Evolutionary conservation across 2,888 invertebrate species (phyloP), one percentile per base, ranked within the genome.

Genomic region (Chrysolina haemoptera): DNA sequence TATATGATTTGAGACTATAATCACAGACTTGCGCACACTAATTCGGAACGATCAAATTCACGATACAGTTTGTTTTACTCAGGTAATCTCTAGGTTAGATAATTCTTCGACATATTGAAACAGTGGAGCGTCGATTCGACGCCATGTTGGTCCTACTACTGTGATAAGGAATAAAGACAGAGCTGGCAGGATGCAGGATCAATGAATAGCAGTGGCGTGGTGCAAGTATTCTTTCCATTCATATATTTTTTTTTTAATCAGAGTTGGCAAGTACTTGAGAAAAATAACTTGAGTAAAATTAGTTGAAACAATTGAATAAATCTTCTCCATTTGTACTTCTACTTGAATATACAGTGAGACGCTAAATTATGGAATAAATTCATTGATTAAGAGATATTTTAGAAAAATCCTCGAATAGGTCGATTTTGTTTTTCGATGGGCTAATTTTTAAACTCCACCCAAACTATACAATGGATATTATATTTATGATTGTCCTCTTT

Each of bases 101-200:
- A 53, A 40, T 40, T 53, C 16, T 59, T 50, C 59, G 65, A 70
- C 74, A 70, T 65, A 68, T 68, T 65, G 68, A 68, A 72, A 64
- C 64, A 55, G 69, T 59, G 46, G 62, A 53, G 70, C 74, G 68
- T 71, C 71, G 76, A 72, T 59, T 62, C 59, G 75, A 73, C 73
- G 83, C 83, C 83, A 83, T 83, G 78, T 82, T 82, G 80, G 69
- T 81, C 79, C 73, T 62, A 73, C 76, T 75, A 77, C 70, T 70
- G 65, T 69, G 75, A 74, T 76, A 78, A 80, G 27, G 50, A 66
- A 46, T 46, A 75, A 76, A 68, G 71, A 70, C 68, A 62, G 71
- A 62, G 68, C 41, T 62, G 66, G 73, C 70, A 68, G 69, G 74
- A 74, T 71, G 64, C 69, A 79, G 82, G 82, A 83, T 83, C 83